Conservation (phyloP, 2,797 vertebrate species). For the Pitangus sulphuratus region DNA sequence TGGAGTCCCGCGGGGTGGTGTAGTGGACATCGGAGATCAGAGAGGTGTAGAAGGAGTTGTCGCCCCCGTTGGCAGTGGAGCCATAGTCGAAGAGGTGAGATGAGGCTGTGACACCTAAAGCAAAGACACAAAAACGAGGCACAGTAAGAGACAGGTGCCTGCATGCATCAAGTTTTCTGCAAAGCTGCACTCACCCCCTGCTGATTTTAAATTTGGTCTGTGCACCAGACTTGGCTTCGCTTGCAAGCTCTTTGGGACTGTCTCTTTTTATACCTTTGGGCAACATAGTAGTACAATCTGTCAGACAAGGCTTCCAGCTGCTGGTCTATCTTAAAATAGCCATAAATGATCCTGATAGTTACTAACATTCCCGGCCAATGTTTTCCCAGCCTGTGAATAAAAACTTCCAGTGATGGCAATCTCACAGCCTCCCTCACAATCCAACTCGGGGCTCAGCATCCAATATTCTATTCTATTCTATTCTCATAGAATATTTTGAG, state of each 20-base stretch:
- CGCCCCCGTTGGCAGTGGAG: slow-evolving; percentile 79
- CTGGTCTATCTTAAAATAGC: neutral
- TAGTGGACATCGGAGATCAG: slow-evolving; percentile 87
- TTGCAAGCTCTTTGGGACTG: neutral
- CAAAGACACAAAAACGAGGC: slow-evolving; percentile 27
- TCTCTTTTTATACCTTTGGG: neutral
- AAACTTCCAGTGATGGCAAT: neutral
- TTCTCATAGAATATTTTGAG: neutral
- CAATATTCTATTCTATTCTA: neutral
- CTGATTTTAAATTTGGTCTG: neutral
- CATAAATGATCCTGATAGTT: neutral
- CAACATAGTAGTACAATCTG: neutral
- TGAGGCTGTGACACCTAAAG: slow-evolving; percentile 79
- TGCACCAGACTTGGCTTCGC: neutral
- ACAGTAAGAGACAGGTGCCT: neutral
- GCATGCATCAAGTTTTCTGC: neutral
- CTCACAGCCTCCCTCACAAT: neutral
- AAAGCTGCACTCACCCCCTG: neutral
- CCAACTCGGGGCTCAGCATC: neutral
- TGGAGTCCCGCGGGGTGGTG: slow-evolving; percentile 78
- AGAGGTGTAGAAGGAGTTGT: slow-evolving; percentile 90
- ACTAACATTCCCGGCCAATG: neutral
- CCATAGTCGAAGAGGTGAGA: slow-evolving; percentile 65
- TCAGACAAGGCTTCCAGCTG: neutral
- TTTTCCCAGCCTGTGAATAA: neutral